Conservation (phyloP, 2,888 invertebrate species). For the Cacoxenus indagator region DNA sequence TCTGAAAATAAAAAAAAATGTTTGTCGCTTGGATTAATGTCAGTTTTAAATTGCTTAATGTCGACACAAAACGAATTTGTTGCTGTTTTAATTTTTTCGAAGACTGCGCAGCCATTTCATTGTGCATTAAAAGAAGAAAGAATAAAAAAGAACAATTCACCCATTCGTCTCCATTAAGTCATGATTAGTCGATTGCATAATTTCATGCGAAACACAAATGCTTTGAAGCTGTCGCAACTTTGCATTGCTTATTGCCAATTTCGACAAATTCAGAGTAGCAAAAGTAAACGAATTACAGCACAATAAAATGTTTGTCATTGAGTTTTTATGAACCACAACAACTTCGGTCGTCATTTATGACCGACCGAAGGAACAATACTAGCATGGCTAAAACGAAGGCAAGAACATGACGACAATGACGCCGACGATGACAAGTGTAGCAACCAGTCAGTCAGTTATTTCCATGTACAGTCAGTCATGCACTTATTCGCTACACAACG, state of each 20-base stretch:
- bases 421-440: neutral
- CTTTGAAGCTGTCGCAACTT: neutral
- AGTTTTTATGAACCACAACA: constrained; percentile 57
- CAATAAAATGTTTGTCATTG: constrained; percentile 57
- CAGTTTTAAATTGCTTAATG: constrained; percentile 51
- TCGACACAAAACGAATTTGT: constrained; percentile 14
- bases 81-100: neutral
- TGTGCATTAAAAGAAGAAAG: neutral
- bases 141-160: neutral
- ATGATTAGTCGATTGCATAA: neutral
- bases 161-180: neutral
- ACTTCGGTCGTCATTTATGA: neutral
- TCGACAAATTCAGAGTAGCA: neutral
- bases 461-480: neutral
- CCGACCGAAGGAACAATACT: constrained; percentile 10
- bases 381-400: constrained; percentile 20
- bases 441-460: neutral
- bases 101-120: neutral
- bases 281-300: constrained; percentile 20
- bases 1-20: too few species aligned
- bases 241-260: neutral
- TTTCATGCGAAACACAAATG: neutral
- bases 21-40: too few species aligned
- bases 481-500: constrained; percentile 10
- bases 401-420: neutral